These are phyloP conservation scores for Eidolon helvum DNA, from an alignment of 2,113 vertebrate genomes.

Conservation along the genomic window DNA sequence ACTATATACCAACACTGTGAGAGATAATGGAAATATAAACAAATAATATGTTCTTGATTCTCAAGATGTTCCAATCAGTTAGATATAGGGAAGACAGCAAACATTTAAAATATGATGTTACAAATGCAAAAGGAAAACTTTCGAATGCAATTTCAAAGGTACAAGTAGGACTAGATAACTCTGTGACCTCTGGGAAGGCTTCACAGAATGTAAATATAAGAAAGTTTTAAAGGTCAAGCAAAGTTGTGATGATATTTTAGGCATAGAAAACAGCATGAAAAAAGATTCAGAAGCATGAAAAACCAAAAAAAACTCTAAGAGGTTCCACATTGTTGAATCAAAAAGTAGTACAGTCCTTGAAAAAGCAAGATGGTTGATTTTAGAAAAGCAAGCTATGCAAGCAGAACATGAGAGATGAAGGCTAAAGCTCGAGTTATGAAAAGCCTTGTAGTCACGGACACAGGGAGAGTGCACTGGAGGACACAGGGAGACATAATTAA, in stretches of 20 bases:
- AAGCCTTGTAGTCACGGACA: background rate
- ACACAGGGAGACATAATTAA: background rate
- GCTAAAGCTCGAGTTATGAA: background rate
- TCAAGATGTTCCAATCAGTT: background rate
- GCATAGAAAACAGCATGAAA: background rate
- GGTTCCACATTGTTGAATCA: background rate
- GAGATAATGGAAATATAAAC: background rate
- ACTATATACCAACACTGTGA: background rate
- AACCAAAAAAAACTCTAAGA: background rate
- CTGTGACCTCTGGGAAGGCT: background rate
- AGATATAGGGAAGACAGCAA: background rate
- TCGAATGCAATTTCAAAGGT: background rate
- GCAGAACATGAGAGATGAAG: background rate
- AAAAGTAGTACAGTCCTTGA: background rate
- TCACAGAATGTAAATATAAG: background rate
- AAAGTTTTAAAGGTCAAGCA: background rate
- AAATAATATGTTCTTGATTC: background rate
- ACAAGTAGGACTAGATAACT: background rate
- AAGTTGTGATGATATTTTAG: background rate
- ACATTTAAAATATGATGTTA: background rate
- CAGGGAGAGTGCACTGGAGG: background rate
- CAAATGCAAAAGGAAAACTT: background rate
- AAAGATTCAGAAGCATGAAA: slow-evolving; percentile 10
- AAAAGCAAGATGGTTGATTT: background rate
- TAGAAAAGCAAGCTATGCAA: background rate